Base-by-base conservation (phyloP, 2,888 invertebrate genomes). In the Sympetrum striolatum region DNA sequence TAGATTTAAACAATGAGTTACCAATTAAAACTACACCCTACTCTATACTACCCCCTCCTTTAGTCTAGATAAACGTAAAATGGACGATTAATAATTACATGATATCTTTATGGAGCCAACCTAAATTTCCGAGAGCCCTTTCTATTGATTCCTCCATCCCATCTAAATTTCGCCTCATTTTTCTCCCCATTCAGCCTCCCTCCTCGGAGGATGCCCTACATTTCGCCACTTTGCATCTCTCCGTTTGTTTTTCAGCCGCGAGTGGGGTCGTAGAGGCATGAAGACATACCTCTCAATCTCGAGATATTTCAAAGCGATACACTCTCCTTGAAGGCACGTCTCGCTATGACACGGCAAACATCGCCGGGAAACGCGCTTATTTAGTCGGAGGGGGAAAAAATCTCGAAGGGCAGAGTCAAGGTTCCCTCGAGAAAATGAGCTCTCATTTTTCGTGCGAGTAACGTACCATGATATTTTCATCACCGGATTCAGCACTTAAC, bases 351-450 rank as follows among this genome's bases (percentile, higher is more conserved):
- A 22, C 64, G n/a, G 22, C 22, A 18, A n/a, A n/a, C 64, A 22
- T 25, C 22, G 44, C 53, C 82, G 58, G 31, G 48, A 48, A 58
- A 18, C 60, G 25, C 64, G 35, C 64, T 60, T 37, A 60, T 86
- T 35, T 25, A 60, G 60, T 22, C 37, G 60, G 14, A 31, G 8
- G 25, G 31, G 31, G 37, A 64, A 15, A 35, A n/a, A 86, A 86
- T 86, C 35, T 60, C 60, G 60, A 86, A 58, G 86, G 60, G 35
- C 60, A 64, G 60, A 86, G 86, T 86, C 86, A 86, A 86, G 86
- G 86, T 86, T 64, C n/a, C 22, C 31, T 12, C n/a, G 5, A 53
- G n/a, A 22, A 15, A 80, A 80, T 31, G 73, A 73, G 73, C 73
- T 73, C 25, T 31, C 25, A 31, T 73, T 73, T 73, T 73, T 73